Conservation (phyloP, 2,113 vertebrate genomes). For the Neogobius melanostomus region DNA sequence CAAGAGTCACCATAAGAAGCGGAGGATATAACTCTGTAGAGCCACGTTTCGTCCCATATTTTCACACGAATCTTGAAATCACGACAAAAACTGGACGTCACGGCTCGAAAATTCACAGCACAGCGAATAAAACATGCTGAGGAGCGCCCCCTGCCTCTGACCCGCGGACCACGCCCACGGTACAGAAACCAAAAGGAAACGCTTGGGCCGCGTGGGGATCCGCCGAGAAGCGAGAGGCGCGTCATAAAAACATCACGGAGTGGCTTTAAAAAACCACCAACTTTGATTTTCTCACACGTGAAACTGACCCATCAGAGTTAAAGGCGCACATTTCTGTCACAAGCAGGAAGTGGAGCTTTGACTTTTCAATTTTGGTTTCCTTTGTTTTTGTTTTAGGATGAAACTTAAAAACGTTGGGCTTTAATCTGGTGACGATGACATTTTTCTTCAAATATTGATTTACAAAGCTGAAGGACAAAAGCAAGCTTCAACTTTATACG, state of each 20-base stretch:
- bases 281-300: neutral
- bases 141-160: constrained; percentile 23
- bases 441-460: too few species aligned
- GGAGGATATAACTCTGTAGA: constrained; percentile 22
- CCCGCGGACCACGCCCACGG: neutral
- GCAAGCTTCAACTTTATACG: too few species aligned
- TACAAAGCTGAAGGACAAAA: too few species aligned
- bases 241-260: constrained; percentile 1
- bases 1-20: too few species aligned
- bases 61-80: constrained; percentile 63
- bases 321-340: neutral
- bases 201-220: neutral
- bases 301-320: constrained; percentile 4
- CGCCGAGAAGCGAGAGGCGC: neutral
- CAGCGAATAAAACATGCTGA: constrained; percentile 59
- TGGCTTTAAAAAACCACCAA: constrained; percentile 6
- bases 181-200: too few species aligned
- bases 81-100: constrained; percentile 64
- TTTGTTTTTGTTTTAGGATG: too few species aligned
- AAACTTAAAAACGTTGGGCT: too few species aligned
- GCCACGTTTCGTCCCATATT: constrained; percentile 54
- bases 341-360: neutral
- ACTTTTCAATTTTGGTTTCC: too few species aligned
- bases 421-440: too few species aligned
- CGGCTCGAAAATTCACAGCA: constrained; percentile 69